Base-by-base conservation (phyloP, 2,113 vertebrate species). In the Psilopsiagon aymara region DNA sequence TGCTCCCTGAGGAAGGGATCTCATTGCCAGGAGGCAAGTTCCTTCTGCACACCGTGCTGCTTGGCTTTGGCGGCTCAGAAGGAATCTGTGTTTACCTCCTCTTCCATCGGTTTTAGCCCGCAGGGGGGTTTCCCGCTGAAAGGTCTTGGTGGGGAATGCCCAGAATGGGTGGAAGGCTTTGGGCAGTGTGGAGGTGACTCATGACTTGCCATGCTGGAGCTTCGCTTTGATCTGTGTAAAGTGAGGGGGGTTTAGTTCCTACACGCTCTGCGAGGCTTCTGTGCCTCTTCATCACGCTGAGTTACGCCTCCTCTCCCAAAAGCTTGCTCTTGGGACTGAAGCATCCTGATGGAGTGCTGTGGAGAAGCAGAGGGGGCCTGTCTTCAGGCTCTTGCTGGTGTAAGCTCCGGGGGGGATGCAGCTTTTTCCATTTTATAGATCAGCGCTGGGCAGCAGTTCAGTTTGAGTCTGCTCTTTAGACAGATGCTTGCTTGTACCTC, bases 241-340 rank as follows among this genome's bases (percentile, higher is more conserved):
- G 62, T 0, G 5, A 53, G 67, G 12, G 29, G 67, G 3, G 41
- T 77, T 88, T 11, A 20, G 85, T 70, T 91, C 53, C 59, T 46
- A 17, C 46, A 3, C 2, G 52, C 64, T 37, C 47, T 17, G 63
- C 4, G 2, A n/a, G 80, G 75, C 57, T 41, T 14, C 68, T 18
- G 24, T 5, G 74, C 82, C 0, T 0, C 35, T 20, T 62, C 1
- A 0, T 17, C 1, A 0, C 49, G 46, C 66, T 10, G 28, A 46
- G 39, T 43, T 41, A 3, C 47, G 52, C 14, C 68, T 63, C 35
- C 1, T 0, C 4, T 57, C 44, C 81, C n/a, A 8, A 27, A 66
- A 13, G 31, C 63, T 46, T 0, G 0, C 13, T 15, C 62, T 7
- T 4, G 6, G 29, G 33, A 8, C 66, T 5, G 29, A 24, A 39